Evolutionary conservation across 2,888 invertebrate species (phyloP), one percentile per base, ranked within the genome.

Genomic region (Pycnomerus fuliginosus): DNA sequence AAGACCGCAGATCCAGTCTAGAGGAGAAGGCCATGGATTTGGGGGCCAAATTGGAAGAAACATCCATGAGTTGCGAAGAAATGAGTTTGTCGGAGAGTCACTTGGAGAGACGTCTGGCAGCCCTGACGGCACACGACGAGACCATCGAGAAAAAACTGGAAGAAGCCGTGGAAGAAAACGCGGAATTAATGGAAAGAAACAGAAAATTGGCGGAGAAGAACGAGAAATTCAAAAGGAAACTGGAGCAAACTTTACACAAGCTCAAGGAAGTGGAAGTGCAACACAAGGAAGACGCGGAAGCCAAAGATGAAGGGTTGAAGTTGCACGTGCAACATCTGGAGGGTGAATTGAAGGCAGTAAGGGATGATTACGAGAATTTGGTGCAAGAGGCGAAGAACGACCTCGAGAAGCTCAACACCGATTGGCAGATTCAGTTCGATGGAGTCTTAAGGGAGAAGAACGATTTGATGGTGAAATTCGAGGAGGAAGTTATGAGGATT

Each of bases 71-170:
- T 34, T 60, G 60, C 22, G 74, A 74, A 47, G 82, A 84, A 59
- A 81, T 81, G 53, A 73, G 76, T 10, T 74, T 76, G 52, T 77
- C 80, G 47, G 83, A 84, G 68, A 81, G 83, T 56, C 76, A 82
- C 51, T 67, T 85, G 36, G 76, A 80, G 2, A 74, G 78, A 52
- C 79, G 83, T 37, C 72, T 87, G 34, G 76, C 79, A 3, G 76
- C 78, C 52, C 71, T 87, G 1, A 76, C 77, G 39, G 76, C 80
- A 15, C 80, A 80, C 39, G 83, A 86, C 52, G 80, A 83, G 58
- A 74, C 77, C 7, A 75, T 84, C 14, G 79, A 78, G 36, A 66
- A 67, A 7, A 80, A 81, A 55, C 72, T 86, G 43, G 52, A 56
- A 28, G 47, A 44, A 30, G 22, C 53, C 5, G 50, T 45, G 24